Evolutionary conservation across 2,113 vertebrate species (phyloP).

Genomic region (Forbesichthys papilliferus): DNA sequence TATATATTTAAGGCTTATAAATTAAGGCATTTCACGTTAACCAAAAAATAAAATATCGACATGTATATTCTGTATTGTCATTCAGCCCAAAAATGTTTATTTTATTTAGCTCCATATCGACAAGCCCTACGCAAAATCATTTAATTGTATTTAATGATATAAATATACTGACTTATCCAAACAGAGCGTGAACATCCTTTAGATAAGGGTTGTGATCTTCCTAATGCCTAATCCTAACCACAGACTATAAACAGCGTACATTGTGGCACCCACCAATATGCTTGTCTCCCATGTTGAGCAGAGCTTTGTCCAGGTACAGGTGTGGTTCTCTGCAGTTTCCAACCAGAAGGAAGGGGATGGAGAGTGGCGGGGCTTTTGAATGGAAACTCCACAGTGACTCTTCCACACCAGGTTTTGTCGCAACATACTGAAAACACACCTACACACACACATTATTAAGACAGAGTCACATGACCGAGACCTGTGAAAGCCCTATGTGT

Average conservation of each 20-base stretch:
- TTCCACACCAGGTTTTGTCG: constrained; percentile 73
- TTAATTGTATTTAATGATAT: not conserved
- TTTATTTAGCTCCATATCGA: too few species aligned
- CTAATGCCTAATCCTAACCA: too few species aligned
- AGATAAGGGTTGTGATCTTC: too few species aligned
- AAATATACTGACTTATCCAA: too few species aligned
- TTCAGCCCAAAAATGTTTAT: too few species aligned
- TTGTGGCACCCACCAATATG: constrained; percentile 76
- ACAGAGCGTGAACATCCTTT: too few species aligned
- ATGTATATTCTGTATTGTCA: too few species aligned
- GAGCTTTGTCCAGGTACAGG: constrained; percentile 78
- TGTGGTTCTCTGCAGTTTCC: constrained; percentile 80
- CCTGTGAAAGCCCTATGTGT: not conserved
- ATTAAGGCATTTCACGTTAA: too few species aligned
- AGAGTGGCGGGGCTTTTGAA: constrained; percentile 75
- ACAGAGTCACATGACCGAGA: not conserved
- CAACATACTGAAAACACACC: constrained; percentile 83
- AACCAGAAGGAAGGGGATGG: constrained; percentile 85
- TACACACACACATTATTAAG: constrained; percentile 47
- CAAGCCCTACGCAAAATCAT: too few species aligned
- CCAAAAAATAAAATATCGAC: too few species aligned
- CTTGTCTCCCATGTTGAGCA: constrained; percentile 81
- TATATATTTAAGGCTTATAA: too few species aligned
- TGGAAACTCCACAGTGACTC: constrained; percentile 89
- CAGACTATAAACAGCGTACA: too few species aligned